These are phyloP conservation scores for Scotopteryx bipunctaria DNA, from an alignment of 2,888 invertebrate genomes.

Conservation along the genomic window DNA sequence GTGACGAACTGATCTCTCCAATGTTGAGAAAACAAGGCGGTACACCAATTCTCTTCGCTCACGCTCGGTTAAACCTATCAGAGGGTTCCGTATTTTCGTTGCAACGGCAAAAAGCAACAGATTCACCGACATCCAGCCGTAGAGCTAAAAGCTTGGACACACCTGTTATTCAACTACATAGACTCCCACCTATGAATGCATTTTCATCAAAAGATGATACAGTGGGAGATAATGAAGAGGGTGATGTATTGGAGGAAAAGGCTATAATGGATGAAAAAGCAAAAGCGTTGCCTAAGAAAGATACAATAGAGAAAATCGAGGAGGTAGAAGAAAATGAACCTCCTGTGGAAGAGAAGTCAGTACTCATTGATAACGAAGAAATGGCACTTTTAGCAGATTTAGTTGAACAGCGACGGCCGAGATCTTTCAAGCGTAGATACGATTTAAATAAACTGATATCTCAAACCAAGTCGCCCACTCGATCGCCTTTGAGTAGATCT, in stretches of 20 bases:
- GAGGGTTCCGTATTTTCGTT: constrained; percentile 92
- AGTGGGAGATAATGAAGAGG: constrained; percentile 89
- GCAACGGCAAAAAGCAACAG: constrained; percentile 89
- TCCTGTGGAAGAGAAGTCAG: constrained; percentile 65
- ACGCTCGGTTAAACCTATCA: constrained; percentile 90
- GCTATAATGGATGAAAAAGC: constrained; percentile 72
- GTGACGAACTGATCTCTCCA: constrained; percentile 88
- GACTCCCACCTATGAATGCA: constrained; percentile 91
- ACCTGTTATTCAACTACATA: constrained; percentile 90
- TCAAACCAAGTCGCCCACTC: constrained; percentile 66
- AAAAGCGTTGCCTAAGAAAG: constrained; percentile 56
- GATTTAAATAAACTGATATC: constrained; percentile 72
- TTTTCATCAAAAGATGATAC: constrained; percentile 96
- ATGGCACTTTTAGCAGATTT: constrained; percentile 81
- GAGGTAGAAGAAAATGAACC: constrained; percentile 81
- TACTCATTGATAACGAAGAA: constrained; percentile 84
- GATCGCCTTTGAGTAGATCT: constrained; percentile 76
- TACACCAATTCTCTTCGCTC: constrained; percentile 90
- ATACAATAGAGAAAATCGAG: constrained; percentile 70
- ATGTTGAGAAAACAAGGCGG: constrained; percentile 88
- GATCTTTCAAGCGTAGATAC: constrained; percentile 77
- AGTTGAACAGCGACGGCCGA: constrained; percentile 74
- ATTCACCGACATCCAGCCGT: constrained; percentile 89
- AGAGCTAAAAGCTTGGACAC: constrained; percentile 93
- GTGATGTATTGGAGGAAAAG: constrained; percentile 84